Evolutionary conservation across 2,797 vertebrate species (phyloP).

Genomic region (Gallinago solitaria): DNA sequence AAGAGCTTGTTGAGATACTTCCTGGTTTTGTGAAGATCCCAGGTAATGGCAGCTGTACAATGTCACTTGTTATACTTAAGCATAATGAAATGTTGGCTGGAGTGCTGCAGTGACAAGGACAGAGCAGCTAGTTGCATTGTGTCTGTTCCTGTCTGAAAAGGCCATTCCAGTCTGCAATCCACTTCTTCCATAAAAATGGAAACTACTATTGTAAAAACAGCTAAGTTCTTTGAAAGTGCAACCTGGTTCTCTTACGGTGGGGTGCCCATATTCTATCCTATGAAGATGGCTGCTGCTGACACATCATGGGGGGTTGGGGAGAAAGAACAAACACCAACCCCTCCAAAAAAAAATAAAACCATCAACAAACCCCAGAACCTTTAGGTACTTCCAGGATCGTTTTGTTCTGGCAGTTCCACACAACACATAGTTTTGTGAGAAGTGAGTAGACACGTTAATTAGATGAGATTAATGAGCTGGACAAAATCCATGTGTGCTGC

Average conservation of each 20-base stretch:
- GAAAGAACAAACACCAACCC: neutral
- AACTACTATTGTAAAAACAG: neutral
- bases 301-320: rapidly evolving
- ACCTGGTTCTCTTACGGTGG: neutral
- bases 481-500: neutral
- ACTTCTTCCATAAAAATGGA: neutral
- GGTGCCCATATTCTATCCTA: neutral
- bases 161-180: neutral
- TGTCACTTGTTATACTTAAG: neutral
- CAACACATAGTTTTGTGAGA: neutral
- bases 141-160: neutral
- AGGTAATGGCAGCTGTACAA: neutral
- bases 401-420: neutral
- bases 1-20: neutral
- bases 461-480: neutral
- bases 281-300: neutral
- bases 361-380: neutral
- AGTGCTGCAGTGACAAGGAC: neutral
- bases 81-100: neutral
- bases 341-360: rapidly evolving
- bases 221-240: neutral
- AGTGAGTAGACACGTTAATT: neutral
- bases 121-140: neutral
- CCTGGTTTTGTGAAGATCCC: neutral
- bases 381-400: neutral